Percentiles rank a stretch among this genome's conserved stretches.
Evolutionary conservation across 2,113 vertebrate genomes (phyloP).

Genomic region (Tylochromis polylepis): DNA sequence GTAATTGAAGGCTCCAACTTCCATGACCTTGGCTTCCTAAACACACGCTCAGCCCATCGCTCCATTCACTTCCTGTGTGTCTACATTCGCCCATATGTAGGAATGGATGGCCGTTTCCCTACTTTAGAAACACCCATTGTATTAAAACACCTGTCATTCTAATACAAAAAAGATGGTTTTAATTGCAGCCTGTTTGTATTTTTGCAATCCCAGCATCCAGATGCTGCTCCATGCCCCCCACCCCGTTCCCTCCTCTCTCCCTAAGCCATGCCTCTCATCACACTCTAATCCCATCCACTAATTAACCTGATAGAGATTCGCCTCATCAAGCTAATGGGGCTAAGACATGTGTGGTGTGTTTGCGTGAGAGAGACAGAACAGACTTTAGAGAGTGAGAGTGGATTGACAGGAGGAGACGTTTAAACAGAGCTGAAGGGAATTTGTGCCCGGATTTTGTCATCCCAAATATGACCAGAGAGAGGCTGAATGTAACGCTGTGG

Average conservation of each 20-base stretch:
- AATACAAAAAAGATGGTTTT: not conserved
- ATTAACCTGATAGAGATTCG: conserved; percentile 22
- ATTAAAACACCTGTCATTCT: not conserved
- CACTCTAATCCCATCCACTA: conserved; percentile 20
- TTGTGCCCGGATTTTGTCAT: not conserved
- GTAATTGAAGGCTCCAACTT: not conserved
- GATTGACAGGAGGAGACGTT: not conserved
- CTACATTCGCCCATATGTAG: not conserved
- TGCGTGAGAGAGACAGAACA: not conserved
- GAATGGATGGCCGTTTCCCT: not conserved
- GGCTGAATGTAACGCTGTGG: not conserved
- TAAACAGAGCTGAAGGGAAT: not conserved
- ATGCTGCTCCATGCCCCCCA: not conserved
- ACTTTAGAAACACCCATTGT: not conserved
- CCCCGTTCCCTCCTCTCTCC: not conserved
- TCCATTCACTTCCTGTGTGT: not conserved
- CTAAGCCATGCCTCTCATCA: conserved; percentile 9
- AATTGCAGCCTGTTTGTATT: not conserved
- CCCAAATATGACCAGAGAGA: not conserved
- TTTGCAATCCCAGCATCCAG: not conserved
- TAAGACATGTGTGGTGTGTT: not conserved
- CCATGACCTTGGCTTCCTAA: not conserved
- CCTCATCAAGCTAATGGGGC: conserved; percentile 22
- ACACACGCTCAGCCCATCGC: not conserved
- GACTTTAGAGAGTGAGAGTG: not conserved